phyloP scores from a whole-genome alignment of 2,797 vertebrate species.

The Centropyge bicolor region DNA sequence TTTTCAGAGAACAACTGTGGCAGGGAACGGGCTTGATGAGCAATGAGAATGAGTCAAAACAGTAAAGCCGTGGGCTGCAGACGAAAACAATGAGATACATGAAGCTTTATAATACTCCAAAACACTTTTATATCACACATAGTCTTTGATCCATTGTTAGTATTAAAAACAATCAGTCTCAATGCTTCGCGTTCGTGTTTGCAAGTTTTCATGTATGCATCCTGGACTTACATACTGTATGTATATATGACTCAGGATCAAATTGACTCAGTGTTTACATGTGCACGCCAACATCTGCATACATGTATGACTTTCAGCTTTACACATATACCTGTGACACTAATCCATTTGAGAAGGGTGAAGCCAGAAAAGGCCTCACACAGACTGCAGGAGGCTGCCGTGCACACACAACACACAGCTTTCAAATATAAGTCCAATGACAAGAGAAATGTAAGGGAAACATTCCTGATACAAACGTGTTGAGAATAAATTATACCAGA shows the following conservation, averaged over 20 bases:
- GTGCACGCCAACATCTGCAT: neutral
- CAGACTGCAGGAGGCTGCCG: neutral
- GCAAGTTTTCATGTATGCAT: neutral
- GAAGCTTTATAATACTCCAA: too few species aligned
- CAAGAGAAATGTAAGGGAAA: neutral
- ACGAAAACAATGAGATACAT: neutral
- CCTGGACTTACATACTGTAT: neutral
- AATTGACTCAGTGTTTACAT: conserved; percentile 3
- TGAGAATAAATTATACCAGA: neutral
- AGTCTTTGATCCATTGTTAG: neutral
- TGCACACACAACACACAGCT: neutral
- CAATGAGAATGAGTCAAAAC: neutral
- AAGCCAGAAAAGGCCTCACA: neutral
- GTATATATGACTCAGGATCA: neutral
- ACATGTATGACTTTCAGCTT: conserved; percentile 20
- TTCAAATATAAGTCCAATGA: neutral
- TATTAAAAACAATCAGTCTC: neutral
- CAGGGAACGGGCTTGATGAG: neutral
- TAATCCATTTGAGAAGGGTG: neutral
- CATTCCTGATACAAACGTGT: neutral
- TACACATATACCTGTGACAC: neutral
- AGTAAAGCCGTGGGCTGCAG: neutral
- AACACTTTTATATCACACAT: neutral
- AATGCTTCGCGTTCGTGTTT: neutral
- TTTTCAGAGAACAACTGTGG: neutral